Base-by-base conservation (phyloP, 2,797 vertebrate species). In the Iguana delicatissima region DNA sequence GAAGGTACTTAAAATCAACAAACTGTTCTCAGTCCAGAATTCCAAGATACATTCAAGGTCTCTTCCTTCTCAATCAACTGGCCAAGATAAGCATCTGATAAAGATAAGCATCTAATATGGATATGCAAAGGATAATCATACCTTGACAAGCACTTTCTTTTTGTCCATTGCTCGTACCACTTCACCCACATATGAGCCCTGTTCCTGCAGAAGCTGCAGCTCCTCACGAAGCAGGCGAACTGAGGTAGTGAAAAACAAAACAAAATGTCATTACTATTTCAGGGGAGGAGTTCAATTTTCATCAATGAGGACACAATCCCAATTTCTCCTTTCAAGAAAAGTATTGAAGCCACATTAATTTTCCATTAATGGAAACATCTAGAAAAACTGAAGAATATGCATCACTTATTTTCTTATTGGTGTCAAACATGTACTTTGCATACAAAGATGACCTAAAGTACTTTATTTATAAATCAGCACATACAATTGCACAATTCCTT, bases 151-250 rank as follows among this genome's bases (percentile, higher is more conserved):
- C 80, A 99, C 99, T 94, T 99, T 99, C 97, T 99, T 99, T 97
- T 99, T 99, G 95, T 99, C 99, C 99, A 99, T 99, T 91, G 99
- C 99, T 92, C 99, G 98, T 55, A 99, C 99, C 84, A 99, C 99
- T 95, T 99, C 99, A 12, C 99, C 99, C 22, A 99, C 99, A 0
- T 99, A 99, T 72, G 99, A 99, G 1, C 99, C 99, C 97, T 99
- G 99, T 91, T 99, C 99, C 96, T 99, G 99, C 81, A 99, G 97
- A 89, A 99, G 95, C 97, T 99, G 99, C 88, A 99, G 97, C 96
- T 99, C 99, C 95, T 99, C 99, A 26, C 99, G 98, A 92, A 99
- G 95, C 4, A 99, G 97, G 57, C 99, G 98, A 92, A 99, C 99
- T 99, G 92, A 13, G 80, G 7, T 1, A 80, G 67, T 82, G 77